Conservation (phyloP, 1,140 invertebrate species). For the Ooceraea biroi region DNA sequence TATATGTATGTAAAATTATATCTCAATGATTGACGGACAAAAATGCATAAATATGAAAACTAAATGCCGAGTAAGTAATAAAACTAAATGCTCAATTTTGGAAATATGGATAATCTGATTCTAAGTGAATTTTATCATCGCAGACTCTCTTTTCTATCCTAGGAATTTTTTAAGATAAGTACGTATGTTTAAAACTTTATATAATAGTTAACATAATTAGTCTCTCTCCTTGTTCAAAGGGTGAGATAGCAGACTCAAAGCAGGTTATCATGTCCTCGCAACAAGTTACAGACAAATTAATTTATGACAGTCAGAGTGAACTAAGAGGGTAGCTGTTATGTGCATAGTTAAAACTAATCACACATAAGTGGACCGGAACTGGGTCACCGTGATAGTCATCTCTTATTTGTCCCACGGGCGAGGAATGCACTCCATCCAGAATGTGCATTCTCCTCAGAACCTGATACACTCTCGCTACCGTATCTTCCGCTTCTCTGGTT, state of each 20-base stretch:
- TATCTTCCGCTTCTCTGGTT: constrained; percentile 5
- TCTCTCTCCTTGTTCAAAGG: background rate
- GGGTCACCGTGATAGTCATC: constrained; percentile 21
- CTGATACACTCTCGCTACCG: background rate
- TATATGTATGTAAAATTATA: background rate
- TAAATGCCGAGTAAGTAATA: background rate
- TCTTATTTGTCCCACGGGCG: constrained; percentile 23
- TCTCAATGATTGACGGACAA: too few species aligned
- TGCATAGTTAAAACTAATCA: constrained; percentile 16
- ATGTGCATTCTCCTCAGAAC: constrained; percentile 15
- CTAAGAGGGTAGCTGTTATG: background rate
- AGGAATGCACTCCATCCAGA: constrained; percentile 7
- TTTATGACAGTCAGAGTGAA: constrained; percentile 1
- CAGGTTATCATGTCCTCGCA: background rate
- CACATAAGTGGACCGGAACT: background rate
- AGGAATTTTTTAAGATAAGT: background rate
- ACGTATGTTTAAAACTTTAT: background rate
- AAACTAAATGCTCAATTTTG: background rate
- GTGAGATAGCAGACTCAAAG: constrained; percentile 7
- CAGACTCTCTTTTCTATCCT: too few species aligned
- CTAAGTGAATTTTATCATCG: background rate
- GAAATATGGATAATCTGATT: background rate
- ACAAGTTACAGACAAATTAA: constrained; percentile 33
- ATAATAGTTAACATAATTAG: background rate
- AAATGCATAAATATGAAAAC: too few species aligned